phyloP scores from a whole-genome alignment of 2,888 invertebrate species.

The Blastobasis adustella region DNA sequence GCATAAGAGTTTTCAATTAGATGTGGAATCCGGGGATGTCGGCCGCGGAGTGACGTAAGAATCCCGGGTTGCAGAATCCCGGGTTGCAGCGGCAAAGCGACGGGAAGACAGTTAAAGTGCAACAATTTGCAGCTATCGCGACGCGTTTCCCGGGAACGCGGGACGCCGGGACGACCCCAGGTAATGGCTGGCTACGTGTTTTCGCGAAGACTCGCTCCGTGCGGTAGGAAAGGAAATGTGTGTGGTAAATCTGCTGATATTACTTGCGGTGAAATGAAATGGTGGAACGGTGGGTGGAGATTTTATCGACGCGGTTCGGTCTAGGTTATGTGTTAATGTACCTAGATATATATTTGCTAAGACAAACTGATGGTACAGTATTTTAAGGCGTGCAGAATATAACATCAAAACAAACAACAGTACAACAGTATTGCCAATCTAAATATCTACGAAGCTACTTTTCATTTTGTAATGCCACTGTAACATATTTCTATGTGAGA shows the following conservation, averaged over 20 bases:
- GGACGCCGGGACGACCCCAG: slow-evolving; percentile 27
- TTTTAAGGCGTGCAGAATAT: no score
- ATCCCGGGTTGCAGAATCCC: slow-evolving; percentile 47
- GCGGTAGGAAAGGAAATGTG: not conserved
- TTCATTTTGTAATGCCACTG: no score
- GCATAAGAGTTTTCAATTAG: slow-evolving; percentile 66
- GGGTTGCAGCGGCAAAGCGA: slow-evolving; percentile 15
- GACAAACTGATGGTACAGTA: no score
- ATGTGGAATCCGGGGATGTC: slow-evolving; percentile 47
- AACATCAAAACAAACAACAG: no score
- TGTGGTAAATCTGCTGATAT: not conserved
- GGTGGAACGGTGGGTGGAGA: not conserved
- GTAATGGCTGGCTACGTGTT: slow-evolving; percentile 2
- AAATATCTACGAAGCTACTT: no score
- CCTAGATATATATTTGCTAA: no score
- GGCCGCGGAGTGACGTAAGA: slow-evolving; percentile 39
- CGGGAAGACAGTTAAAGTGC: slow-evolving; percentile 42
- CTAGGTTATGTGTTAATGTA: slow-evolving; percentile 33
- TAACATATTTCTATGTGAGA: no score
- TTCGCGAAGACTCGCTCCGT: no score
- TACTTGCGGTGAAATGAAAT: not conserved
- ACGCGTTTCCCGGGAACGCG: slow-evolving; percentile 14
- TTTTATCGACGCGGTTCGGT: slow-evolving; percentile 16
- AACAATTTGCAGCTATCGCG: slow-evolving; percentile 48
- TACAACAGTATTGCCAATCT: no score